Base-by-base conservation (phyloP, 2,797 vertebrate species). In the Psittacula echo region DNA sequence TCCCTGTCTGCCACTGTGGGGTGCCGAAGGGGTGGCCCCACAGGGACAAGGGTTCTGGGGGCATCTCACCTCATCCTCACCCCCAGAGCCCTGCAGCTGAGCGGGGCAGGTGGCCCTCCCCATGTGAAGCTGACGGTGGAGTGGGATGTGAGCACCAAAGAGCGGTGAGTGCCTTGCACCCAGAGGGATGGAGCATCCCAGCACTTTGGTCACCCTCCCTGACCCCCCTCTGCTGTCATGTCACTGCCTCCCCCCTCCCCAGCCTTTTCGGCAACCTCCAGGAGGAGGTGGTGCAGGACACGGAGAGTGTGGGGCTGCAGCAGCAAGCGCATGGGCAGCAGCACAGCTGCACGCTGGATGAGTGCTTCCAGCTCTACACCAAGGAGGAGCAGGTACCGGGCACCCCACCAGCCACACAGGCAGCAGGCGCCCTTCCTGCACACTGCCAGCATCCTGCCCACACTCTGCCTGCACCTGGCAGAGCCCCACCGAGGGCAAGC, bases 291-390 rank as follows among this genome's bases (percentile, higher is more conserved):
- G 98, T 99, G 80, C 98, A 98, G 92, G 99, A 99, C 1, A 98
- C 98, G 0, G 99, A 99, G 77, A 99, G 99, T 4, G 98, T 99
- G 89, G 89, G 95, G 95, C 97, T 32, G 94, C 99, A 99, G 96
- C 98, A 99, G 97, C 98, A 98, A 92, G 98, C 96, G 1, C 99
- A 99, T 32, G 98, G 98, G 70, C 99, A 98, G 96, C 98, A 99
- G 96, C 98, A 98, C 90, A 99, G 97, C 97, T 99, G 99, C 78
- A 99, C 99, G 2, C 87, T 99, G 97, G 98, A 99, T 0, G 98
- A 99, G 64, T 99, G 99, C 96, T 99, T 99, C 89, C 99, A 99
- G 97, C 98, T 99, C 64, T 99, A 99, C 97, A 99, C 99, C 96
- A 99, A 99, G 98, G 99, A 99, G 96, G 99, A 99, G 67, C 99